These are phyloP conservation scores for Zophobas atratus DNA, from an alignment of 1,140 invertebrate species.

Conservation along the genomic window DNA sequence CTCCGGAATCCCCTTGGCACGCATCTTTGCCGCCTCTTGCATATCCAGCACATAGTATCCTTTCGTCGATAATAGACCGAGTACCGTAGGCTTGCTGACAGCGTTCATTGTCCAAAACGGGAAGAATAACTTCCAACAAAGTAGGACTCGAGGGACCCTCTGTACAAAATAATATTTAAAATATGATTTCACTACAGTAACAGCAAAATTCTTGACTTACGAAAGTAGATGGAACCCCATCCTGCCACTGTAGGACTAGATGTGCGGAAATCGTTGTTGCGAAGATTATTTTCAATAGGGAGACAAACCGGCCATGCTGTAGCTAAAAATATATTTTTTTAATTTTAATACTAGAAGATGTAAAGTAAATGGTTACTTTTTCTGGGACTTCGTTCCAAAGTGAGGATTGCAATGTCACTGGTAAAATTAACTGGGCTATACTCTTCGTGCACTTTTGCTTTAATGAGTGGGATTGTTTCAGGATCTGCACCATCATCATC, in stretches of 20 bases:
- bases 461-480: slow-evolving; percentile 75
- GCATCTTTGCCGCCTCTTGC: slow-evolving; percentile 82
- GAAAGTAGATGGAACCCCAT: slow-evolving; percentile 79
- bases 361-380: slow-evolving; percentile 68
- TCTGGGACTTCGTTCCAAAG: slow-evolving; percentile 73
- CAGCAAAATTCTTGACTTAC: slow-evolving; percentile 68
- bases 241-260: slow-evolving; percentile 79
- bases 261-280: slow-evolving; percentile 70
- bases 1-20: slow-evolving; percentile 90
- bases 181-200: not conserved
- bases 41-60: slow-evolving; percentile 84
- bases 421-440: slow-evolving; percentile 76
- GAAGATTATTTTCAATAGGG: slow-evolving; percentile 71
- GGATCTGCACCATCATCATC: slow-evolving; percentile 76
- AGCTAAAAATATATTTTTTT: slow-evolving; percentile 67
- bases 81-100: slow-evolving; percentile 76
- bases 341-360: not conserved
- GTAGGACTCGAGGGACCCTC: slow-evolving; percentile 76
- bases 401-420: slow-evolving; percentile 85
- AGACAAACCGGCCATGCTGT: slow-evolving; percentile 83
- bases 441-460: slow-evolving; percentile 75
- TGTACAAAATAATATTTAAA: slow-evolving; percentile 60
- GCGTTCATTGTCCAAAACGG: slow-evolving; percentile 74
- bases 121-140: slow-evolving; percentile 81
- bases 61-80: slow-evolving; percentile 74